Percentiles rank a stretch among this genome's conserved stretches.
phyloP scores from a whole-genome alignment of 2,113 vertebrate species.

The Zootoca vivipara region DNA sequence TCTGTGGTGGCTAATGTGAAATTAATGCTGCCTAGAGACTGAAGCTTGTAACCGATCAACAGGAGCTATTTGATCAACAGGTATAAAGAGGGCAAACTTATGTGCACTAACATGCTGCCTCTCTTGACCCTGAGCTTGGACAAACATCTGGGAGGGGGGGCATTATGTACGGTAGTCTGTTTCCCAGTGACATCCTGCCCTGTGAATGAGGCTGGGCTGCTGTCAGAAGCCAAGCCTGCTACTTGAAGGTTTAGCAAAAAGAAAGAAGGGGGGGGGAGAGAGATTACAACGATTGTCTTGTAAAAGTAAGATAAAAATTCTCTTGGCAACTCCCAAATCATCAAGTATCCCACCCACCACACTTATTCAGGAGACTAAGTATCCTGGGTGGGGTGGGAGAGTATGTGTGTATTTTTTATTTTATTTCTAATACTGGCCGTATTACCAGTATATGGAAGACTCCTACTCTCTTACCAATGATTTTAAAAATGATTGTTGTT shows the following conservation, averaged over 20 bases:
- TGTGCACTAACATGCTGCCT: constrained; percentile 20
- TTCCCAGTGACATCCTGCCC: not conserved
- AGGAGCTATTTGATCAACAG: constrained; percentile 16
- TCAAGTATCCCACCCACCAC: not conserved
- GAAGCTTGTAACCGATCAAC: not conserved
- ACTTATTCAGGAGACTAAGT: too few species aligned
- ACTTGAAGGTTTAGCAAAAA: too few species aligned
- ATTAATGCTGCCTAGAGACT: not conserved
- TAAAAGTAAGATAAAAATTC: not conserved
- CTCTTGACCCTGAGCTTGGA: not conserved
- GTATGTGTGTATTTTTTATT: too few species aligned
- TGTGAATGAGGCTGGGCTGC: too few species aligned
- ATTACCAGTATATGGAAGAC: not conserved
- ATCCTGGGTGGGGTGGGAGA: too few species aligned
- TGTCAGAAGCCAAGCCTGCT: too few species aligned
- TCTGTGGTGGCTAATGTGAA: not conserved
- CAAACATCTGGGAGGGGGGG: too few species aligned
- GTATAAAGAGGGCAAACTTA: not conserved
- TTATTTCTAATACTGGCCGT: not conserved
- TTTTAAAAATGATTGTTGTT: constrained; percentile 32
- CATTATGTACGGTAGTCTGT: not conserved
- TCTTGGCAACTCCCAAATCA: not conserved
- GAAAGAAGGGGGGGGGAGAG: too few species aligned
- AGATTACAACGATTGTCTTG: not conserved
- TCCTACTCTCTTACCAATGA: not conserved